Evolutionary conservation across 2,888 invertebrate genomes (phyloP).

Genomic region (Scaptomyza parva): DNA sequence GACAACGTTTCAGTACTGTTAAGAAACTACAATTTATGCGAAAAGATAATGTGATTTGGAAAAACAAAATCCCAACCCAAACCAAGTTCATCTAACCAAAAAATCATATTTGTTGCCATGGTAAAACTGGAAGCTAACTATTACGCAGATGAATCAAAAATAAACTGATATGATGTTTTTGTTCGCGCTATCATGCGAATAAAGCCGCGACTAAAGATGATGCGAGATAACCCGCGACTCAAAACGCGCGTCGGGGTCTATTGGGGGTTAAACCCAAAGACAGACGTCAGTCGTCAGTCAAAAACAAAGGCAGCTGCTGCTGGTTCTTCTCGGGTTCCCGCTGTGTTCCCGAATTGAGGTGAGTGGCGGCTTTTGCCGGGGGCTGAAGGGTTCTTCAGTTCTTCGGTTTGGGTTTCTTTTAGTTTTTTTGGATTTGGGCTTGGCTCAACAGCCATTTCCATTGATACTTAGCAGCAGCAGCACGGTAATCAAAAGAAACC

Average conservation of each 20-base stretch:
- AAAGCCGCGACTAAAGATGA: constrained; percentile 22
- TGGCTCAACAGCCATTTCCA: constrained; percentile 29
- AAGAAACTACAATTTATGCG: background rate
- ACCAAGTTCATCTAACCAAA: background rate
- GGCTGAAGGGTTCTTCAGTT: constrained; percentile 8
- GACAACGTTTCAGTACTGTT: background rate
- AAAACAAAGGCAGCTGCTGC: constrained; percentile 46
- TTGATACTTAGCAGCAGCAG: constrained; percentile 43
- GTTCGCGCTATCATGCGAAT: constrained; percentile 19
- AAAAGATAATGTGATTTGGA: background rate
- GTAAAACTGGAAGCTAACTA: background rate
- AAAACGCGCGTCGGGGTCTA: constrained; percentile 8
- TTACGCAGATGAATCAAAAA: background rate
- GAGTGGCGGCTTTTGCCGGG: constrained; percentile 27
- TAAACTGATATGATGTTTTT: background rate
- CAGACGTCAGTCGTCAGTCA: constrained; percentile 14
- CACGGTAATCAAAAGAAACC: constrained; percentile 45
- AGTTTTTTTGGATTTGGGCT: constrained; percentile 9
- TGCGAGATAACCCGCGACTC: constrained; percentile 34
- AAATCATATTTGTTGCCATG: background rate
- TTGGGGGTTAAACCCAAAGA: constrained; percentile 8
- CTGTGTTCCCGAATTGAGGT: constrained; percentile 44
- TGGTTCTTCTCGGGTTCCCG: constrained; percentile 26
- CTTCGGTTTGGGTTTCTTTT: constrained; percentile 14
- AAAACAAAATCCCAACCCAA: background rate